Conservation (phyloP, 2,888 invertebrate species). For the Beris chalybata region DNA sequence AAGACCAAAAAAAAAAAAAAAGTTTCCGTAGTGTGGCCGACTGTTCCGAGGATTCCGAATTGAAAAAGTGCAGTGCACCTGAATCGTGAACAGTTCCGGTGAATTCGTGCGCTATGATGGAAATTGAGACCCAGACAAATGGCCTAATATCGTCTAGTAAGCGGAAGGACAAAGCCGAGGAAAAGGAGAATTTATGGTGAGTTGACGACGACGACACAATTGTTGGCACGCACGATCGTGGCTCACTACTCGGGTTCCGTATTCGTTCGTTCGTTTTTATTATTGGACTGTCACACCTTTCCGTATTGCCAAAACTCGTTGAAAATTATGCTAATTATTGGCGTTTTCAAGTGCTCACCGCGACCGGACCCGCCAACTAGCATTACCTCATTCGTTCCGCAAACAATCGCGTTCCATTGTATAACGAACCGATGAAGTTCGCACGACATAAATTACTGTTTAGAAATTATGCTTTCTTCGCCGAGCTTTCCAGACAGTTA, state of each 20-base stretch:
- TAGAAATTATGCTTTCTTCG: too few relatives aligned
- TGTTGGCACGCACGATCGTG: too few relatives aligned
- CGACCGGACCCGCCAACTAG: background rate
- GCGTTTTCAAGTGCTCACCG: background rate
- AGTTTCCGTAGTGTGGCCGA: too few relatives aligned
- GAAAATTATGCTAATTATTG: constrained; percentile 35
- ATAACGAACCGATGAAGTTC: too few relatives aligned
- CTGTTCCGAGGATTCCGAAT: constrained; percentile 9
- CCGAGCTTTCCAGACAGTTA: too few relatives aligned
- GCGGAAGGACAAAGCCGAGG: constrained; percentile 34
- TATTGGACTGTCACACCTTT: constrained; percentile 35
- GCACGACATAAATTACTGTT: too few relatives aligned
- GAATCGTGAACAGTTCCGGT: constrained; percentile 1
- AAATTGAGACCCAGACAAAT: constrained; percentile 34
- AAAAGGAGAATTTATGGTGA: constrained; percentile 39
- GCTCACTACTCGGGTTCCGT: background rate
- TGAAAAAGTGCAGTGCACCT: constrained; percentile 22
- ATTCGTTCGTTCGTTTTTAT: constrained; percentile 7
- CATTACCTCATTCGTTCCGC: constrained; percentile 23
- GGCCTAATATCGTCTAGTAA: constrained; percentile 36
- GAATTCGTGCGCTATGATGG: constrained; percentile 22
- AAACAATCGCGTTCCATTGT: constrained; percentile 5
- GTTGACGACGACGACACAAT: background rate
- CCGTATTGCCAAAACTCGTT: constrained; percentile 29
- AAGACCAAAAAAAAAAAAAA: too few relatives aligned